Conservation (phyloP, 2,888 invertebrate species). For the Tetranychus piercei region DNA sequence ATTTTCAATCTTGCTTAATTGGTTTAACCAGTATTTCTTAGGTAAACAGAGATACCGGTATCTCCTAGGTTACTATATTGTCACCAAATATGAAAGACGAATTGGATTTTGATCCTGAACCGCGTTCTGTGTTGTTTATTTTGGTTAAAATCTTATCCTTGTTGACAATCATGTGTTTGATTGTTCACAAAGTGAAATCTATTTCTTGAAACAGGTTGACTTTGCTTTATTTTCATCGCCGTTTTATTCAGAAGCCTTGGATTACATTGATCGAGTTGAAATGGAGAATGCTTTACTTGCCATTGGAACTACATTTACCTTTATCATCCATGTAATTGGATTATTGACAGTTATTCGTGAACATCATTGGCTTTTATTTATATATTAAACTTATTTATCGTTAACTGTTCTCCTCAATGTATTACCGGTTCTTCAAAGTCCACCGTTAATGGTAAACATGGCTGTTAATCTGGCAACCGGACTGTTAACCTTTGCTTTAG, state of each 20-base stretch:
- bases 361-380: constrained; percentile 8
- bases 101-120: background rate
- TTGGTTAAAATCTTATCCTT: background rate
- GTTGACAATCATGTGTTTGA: background rate
- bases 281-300: constrained; percentile 6
- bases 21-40: too few relatives aligned
- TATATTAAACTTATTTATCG: constrained; percentile 1
- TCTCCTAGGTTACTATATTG: too few relatives aligned
- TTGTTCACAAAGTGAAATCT: background rate
- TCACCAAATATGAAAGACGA: background rate
- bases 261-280: background rate
- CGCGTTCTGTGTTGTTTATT: background rate
- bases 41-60: too few relatives aligned
- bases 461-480: constrained; percentile 2
- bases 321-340: constrained; percentile 5
- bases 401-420: background rate
- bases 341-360: background rate
- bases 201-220: background rate
- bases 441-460: constrained; percentile 2
- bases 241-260: background rate
- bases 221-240: background rate
- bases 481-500: constrained; percentile 4
- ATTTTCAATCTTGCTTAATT: too few relatives aligned
- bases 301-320: constrained; percentile 1
- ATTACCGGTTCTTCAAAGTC: background rate